Base-by-base conservation (phyloP, 2,888 invertebrate genomes). In the Rhamphomyia laevipes region DNA sequence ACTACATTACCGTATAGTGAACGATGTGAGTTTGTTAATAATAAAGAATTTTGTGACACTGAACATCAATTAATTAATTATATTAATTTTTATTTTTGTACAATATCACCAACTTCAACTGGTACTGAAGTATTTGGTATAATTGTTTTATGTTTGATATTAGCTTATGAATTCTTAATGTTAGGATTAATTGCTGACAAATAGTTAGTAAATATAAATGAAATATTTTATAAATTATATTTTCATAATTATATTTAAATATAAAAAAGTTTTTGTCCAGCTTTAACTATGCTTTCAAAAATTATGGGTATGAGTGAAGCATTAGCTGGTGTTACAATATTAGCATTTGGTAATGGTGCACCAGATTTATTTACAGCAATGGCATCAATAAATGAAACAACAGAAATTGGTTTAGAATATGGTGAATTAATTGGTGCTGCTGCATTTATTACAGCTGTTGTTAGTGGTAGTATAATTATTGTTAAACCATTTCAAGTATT, bases 301-400 rank as follows among this genome's bases (percentile, higher is more conserved):
- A 58, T 68, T 1, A 56, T 77, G 41, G 63, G 63, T 23, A 59
- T 78, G 44, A 76, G 75, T 48, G 75, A 77, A 54, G 75, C 71
- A 56, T 68, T 77, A 31, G 77, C 77, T 10, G 83, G 83, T 4
- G 80, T 82, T 10, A 82, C 82, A n/a, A 72, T 83, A 56, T 62
- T 84, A 57, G 81, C 82, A 1, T 79, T 83, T 61, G 83, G 82
- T 17, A 84, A 84, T 61, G 81, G 82, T 40, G 77, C 82, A 1
- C 80, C 83, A 5, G 83, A 84, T 63, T 73, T 84, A 47, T 81
- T 83, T 59, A 76, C 80, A 12, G 74, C 78, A 13, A 63, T 82
- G 17, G 77, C 59, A 2, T 10, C 41, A 41, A 3, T 41, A 0
- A 27, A 73, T 9, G 70, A 74, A 23, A 65, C 23, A 27, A 27